Evolutionary conservation across 2,113 vertebrate genomes (phyloP).

Genomic region (Onychostoma macrolepis): DNA sequence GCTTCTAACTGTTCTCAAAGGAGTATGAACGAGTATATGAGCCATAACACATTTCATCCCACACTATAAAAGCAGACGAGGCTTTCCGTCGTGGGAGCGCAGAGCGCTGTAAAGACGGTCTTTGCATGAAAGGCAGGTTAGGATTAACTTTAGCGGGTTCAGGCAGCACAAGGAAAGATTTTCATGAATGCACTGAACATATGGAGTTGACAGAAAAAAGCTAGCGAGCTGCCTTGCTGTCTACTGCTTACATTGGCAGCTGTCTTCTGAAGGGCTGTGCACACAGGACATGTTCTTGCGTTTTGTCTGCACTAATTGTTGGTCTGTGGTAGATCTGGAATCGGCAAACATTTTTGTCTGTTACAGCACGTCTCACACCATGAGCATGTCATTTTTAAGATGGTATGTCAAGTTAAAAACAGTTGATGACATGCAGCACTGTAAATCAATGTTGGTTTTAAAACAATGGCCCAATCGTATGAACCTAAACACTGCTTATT

Average conservation of each 20-base stretch:
- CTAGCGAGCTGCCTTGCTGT: neutral
- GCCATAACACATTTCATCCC: constrained; percentile 49
- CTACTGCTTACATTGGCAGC: constrained; percentile 12
- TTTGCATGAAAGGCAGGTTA: constrained; percentile 33
- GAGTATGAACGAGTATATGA: constrained; percentile 43
- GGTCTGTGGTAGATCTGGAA: neutral
- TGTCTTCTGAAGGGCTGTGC: neutral
- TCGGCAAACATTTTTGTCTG: neutral
- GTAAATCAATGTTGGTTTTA: neutral
- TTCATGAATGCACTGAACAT: constrained; percentile 34
- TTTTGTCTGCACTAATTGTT: constrained; percentile 8
- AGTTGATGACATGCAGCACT: neutral
- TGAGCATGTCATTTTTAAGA: neutral
- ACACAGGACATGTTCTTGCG: constrained; percentile 4
- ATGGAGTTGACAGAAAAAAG: constrained; percentile 15
- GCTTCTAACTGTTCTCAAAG: constrained; percentile 37
- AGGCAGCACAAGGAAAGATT: neutral
- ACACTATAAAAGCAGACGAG: constrained; percentile 47
- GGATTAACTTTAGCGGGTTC: constrained; percentile 20
- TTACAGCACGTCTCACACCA: neutral
- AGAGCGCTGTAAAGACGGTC: neutral
- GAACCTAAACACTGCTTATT: neutral
- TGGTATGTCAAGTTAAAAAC: neutral
- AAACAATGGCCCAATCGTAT: neutral
- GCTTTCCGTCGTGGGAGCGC: constrained; percentile 16